Evolutionary conservation across 2,888 invertebrate species (phyloP).

Genomic region (Xanthorhoe designata): DNA sequence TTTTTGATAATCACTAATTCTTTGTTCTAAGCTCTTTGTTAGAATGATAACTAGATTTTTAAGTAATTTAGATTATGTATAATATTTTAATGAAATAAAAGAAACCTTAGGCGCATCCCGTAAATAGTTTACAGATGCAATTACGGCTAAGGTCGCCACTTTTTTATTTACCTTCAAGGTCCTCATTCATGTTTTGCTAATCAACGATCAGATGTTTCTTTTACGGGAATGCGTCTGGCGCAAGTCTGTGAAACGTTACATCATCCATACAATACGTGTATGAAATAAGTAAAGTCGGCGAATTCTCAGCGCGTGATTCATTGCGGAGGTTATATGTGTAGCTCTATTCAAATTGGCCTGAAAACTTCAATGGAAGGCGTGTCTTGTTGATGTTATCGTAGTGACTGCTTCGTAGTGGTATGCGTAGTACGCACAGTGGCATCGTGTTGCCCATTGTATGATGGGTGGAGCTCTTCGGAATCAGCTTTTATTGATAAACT

Average conservation of each 20-base stretch:
- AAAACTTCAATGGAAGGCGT: constrained; percentile 65
- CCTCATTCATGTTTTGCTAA: constrained; percentile 51
- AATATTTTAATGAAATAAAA: not conserved
- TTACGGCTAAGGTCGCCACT: constrained; percentile 21
- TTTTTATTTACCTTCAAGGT: constrained; percentile 38
- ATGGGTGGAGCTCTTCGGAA: constrained; percentile 59
- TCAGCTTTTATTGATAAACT: constrained; percentile 56
- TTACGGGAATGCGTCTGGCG: constrained; percentile 71
- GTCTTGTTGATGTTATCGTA: constrained; percentile 50
- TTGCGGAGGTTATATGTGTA: constrained; percentile 53
- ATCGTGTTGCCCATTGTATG: constrained; percentile 53
- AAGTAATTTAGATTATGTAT: not conserved
- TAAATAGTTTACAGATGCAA: constrained; percentile 9
- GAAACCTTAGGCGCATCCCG: constrained; percentile 1
- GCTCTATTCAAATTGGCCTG: constrained; percentile 49
- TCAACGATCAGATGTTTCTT: constrained; percentile 55
- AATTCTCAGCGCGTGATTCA: constrained; percentile 52
- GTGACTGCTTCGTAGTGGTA: constrained; percentile 37
- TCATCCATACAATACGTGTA: constrained; percentile 64
- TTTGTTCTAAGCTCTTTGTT: no score
- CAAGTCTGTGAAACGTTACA: constrained; percentile 74
- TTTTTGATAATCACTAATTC: not conserved
- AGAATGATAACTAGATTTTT: not conserved
- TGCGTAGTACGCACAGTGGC: constrained; percentile 49
- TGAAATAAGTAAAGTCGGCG: constrained; percentile 40